Percentiles rank a stretch among this genome's conserved stretches.
Conservation (phyloP, 2,888 invertebrate species). For the Rhagium mordax region DNA sequence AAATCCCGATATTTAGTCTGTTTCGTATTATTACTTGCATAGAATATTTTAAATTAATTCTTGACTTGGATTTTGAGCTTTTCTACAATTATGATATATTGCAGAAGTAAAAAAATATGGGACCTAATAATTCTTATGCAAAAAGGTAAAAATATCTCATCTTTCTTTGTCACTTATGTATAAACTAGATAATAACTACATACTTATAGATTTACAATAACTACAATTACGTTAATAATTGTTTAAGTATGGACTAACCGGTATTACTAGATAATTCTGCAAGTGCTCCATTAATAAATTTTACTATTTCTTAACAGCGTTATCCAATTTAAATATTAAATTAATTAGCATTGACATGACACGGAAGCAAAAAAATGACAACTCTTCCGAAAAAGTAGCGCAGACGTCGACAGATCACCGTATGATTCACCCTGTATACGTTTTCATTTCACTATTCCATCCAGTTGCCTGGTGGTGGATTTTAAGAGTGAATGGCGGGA, state of each 20-base stretch:
- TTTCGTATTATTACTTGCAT: no score
- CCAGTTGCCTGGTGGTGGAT: constrained; percentile 62
- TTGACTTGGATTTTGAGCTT: no score
- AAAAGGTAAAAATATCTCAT: no score
- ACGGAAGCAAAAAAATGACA: neutral
- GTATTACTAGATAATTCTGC: neutral
- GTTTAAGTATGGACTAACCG: neutral
- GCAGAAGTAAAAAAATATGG: no score
- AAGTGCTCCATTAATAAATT: neutral
- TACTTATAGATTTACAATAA: no score
- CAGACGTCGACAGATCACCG: constrained; percentile 3
- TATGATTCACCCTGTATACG: constrained; percentile 49
- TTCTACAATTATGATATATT: no score
- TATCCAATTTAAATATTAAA: neutral
- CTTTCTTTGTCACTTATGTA: no score
- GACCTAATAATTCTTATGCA: no score
- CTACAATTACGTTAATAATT: neutral
- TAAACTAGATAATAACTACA: no score
- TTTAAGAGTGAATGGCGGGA: constrained; percentile 67
- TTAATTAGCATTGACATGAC: neutral
- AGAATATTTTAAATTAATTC: no score
- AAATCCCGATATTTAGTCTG: no score
- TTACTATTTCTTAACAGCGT: neutral
- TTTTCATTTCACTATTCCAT: constrained; percentile 58
- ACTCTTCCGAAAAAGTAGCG: neutral